Percentiles rank a stretch among this genome's conserved stretches.
Evolutionary conservation across 30 jellyfish, hydroid and myxozoan genomes (phyloP).

Genomic region (Nemopilema nomurai): DNA sequence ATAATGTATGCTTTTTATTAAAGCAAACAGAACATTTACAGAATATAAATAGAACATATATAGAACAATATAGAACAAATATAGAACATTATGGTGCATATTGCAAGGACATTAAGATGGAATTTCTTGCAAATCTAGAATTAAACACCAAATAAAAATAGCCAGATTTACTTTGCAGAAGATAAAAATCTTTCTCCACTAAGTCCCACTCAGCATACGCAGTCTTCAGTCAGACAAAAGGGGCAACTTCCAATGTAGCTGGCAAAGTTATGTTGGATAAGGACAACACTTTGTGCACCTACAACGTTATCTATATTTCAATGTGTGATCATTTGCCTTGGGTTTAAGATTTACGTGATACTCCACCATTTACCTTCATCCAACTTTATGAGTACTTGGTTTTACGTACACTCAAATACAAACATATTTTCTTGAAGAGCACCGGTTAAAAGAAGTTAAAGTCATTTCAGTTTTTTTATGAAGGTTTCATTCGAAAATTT

Average conservation of each 20-base stretch:
- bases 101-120: too few species aligned
- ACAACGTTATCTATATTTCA: conserved; percentile 7
- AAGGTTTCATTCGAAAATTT: conserved; percentile 19
- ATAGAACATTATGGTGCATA: too few species aligned
- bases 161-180: too few species aligned
- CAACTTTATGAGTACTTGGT: conserved; percentile 15
- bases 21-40: too few species aligned
- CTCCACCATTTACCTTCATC: conserved; percentile 27
- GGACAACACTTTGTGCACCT: conserved; percentile 16
- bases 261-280: conserved; percentile 14
- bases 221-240: neutral
- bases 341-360: conserved; percentile 12
- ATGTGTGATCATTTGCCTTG: conserved; percentile 16
- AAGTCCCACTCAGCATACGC: too few species aligned
- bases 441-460: conserved; percentile 20
- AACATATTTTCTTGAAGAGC: conserved; percentile 21
- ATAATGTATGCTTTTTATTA: too few species aligned
- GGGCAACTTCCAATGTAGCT: neutral
- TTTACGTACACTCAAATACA: conserved; percentile 13
- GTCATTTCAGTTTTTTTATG: conserved; percentile 4
- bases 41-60: too few species aligned
- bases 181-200: too few species aligned
- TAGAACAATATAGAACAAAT: too few species aligned
- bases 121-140: too few species aligned
- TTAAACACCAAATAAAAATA: too few species aligned